Conservation (phyloP, 2,113 vertebrate genomes). For the Cololabis saira region DNA sequence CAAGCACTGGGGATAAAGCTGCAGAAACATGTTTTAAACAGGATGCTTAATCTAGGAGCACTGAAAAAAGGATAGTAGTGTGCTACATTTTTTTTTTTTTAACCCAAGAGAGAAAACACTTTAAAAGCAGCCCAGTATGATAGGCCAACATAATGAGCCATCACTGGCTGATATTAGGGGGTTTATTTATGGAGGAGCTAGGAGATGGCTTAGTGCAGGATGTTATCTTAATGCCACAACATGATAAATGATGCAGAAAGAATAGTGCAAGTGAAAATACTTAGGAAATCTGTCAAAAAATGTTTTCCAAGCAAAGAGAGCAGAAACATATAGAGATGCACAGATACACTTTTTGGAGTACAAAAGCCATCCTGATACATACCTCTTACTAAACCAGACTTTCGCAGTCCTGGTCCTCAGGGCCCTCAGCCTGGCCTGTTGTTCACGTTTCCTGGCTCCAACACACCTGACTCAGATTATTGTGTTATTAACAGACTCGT, state of each 20-base stretch:
- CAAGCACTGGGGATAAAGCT: conserved; percentile 49
- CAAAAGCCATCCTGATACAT: no score
- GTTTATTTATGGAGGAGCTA: conserved; percentile 70
- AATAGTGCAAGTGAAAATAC: conserved; percentile 40
- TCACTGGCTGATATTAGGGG: conserved; percentile 73
- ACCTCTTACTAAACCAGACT: no score
- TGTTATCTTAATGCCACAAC: conserved; percentile 73
- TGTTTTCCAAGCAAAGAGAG: conserved; percentile 16
- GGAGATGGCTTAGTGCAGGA: conserved; percentile 65
- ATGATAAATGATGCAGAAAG: conserved; percentile 73
- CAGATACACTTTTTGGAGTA: no score
- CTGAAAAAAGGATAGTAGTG: conserved; percentile 35
- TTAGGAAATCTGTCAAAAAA: conserved; percentile 33
- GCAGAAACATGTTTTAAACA: conserved; percentile 62
- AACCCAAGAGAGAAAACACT: conserved; percentile 69
- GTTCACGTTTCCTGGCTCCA: no score
- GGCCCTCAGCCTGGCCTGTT: no score
- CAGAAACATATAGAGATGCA: not conserved
- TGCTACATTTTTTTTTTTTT: conserved; percentile 19
- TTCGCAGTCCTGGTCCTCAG: no score
- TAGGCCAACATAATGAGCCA: conserved; percentile 73
- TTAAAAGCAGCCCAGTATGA: conserved; percentile 60
- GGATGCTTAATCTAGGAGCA: conserved; percentile 67
- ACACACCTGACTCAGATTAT: no score
- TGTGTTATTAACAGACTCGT: no score